Conservation (phyloP, 2,888 invertebrate genomes). For the Willowsia nigromaculata region DNA sequence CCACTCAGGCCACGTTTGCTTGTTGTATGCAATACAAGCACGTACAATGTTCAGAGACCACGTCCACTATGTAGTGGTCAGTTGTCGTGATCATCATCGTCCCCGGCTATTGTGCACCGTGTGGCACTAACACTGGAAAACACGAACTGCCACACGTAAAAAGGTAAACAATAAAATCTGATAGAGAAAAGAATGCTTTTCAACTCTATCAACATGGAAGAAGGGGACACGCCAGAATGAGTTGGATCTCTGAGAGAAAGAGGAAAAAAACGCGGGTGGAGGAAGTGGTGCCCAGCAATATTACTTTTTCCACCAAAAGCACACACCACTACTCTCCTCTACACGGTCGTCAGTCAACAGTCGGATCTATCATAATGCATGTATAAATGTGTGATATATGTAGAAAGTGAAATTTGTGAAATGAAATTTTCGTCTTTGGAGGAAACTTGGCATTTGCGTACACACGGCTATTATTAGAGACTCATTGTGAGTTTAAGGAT, state of each 20-base stretch:
- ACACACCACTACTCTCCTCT: too few relatives aligned
- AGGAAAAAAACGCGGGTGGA: too few relatives aligned
- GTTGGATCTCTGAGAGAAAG: too few relatives aligned
- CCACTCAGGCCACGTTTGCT: too few relatives aligned
- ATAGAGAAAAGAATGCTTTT: not conserved
- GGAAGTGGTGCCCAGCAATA: too few relatives aligned
- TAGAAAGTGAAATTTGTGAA: too few relatives aligned
- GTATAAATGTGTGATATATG: too few relatives aligned
- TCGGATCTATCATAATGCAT: too few relatives aligned
- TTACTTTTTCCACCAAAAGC: too few relatives aligned
- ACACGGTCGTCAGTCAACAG: too few relatives aligned
- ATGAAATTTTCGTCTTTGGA: too few relatives aligned
- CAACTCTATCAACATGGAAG: not conserved
- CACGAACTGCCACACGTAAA: not conserved
- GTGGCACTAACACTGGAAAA: not conserved
- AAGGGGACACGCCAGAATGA: too few relatives aligned
- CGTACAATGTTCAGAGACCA: not conserved
- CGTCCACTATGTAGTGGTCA: not conserved
- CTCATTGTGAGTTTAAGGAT: not conserved
- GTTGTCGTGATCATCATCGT: not conserved
- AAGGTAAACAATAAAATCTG: slow-evolving; percentile 52
- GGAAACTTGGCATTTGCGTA: not conserved
- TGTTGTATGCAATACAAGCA: not conserved
- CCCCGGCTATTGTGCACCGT: not conserved
- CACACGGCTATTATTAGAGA: not conserved